These are phyloP conservation scores for Nilaparvata lugens DNA, from an alignment of 1,140 invertebrate species.

Conservation along the genomic window DNA sequence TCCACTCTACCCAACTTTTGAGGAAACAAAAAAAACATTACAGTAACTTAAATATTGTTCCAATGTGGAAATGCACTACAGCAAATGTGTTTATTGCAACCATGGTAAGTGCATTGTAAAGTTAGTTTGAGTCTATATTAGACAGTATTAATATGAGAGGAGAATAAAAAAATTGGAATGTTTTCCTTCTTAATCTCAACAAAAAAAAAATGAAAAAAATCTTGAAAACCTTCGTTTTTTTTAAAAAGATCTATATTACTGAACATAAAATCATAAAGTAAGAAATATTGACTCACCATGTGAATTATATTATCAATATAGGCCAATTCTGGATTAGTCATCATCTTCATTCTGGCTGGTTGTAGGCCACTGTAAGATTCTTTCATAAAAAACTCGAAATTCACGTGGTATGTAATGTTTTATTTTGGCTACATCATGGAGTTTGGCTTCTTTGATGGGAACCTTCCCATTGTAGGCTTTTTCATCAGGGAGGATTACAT, in stretches of 20 bases:
- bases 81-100: not conserved
- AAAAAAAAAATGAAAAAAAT: not conserved
- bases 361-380: not conserved
- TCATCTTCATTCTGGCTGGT: not conserved
- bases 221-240: not conserved
- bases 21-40: not conserved
- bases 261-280: not conserved
- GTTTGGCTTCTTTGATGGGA: not conserved
- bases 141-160: not conserved
- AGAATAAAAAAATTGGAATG: not conserved
- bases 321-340: not conserved
- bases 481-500: not conserved
- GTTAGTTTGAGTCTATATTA: not conserved
- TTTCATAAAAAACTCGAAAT: not conserved
- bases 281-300: not conserved
- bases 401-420: not conserved
- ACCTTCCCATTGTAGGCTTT: not conserved
- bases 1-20: not conserved
- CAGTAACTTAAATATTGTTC: not conserved
- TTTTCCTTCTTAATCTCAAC: slow-evolving; percentile 1
- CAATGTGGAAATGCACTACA: not conserved
- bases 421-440: not conserved
- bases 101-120: not conserved
- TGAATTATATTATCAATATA: not conserved
- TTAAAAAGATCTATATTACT: not conserved